Percentiles rank a stretch among this genome's conserved stretches.
Evolutionary conservation across 2,888 invertebrate species (phyloP).

Genomic region (Escarpia spicata): DNA sequence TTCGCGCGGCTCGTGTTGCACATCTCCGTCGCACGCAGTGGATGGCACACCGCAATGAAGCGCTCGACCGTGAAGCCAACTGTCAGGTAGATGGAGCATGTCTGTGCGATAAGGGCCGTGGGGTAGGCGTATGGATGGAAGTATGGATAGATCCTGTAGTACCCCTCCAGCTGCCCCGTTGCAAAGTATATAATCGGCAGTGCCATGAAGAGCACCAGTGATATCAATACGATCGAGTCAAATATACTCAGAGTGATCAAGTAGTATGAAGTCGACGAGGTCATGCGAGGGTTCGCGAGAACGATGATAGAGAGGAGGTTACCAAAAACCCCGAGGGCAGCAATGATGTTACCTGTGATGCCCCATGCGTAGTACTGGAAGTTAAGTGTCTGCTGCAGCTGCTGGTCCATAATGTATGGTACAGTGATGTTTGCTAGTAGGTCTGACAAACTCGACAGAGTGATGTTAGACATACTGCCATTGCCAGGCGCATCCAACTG

Average conservation of each 20-base stretch:
- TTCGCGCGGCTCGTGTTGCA: slow-evolving; percentile 90
- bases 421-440: not conserved
- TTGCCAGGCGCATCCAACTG: not conserved
- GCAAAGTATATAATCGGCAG: slow-evolving; percentile 54
- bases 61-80: slow-evolving; percentile 80
- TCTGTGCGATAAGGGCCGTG: slow-evolving; percentile 82
- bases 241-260: slow-evolving; percentile 92
- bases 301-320: slow-evolving; percentile 62
- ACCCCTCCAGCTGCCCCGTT: slow-evolving; percentile 81
- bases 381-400: slow-evolving; percentile 13
- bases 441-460: not conserved
- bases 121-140: slow-evolving; percentile 81
- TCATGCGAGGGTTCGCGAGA: slow-evolving; percentile 80
- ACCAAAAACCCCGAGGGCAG: slow-evolving; percentile 74
- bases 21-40: slow-evolving; percentile 85
- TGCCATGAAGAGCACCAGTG: slow-evolving; percentile 59
- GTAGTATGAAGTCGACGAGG: slow-evolving; percentile 93
- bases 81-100: slow-evolving; percentile 90
- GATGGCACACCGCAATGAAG: slow-evolving; percentile 82
- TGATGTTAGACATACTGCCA: slow-evolving; percentile 5
- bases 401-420: not conserved
- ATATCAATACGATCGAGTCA: slow-evolving; percentile 87
- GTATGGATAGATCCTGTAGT: slow-evolving; percentile 80
- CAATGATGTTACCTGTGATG: slow-evolving; percentile 87
- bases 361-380: slow-evolving; percentile 79